Conservation (phyloP, 2,797 vertebrate genomes). For the Notolabrus celidotus region DNA sequence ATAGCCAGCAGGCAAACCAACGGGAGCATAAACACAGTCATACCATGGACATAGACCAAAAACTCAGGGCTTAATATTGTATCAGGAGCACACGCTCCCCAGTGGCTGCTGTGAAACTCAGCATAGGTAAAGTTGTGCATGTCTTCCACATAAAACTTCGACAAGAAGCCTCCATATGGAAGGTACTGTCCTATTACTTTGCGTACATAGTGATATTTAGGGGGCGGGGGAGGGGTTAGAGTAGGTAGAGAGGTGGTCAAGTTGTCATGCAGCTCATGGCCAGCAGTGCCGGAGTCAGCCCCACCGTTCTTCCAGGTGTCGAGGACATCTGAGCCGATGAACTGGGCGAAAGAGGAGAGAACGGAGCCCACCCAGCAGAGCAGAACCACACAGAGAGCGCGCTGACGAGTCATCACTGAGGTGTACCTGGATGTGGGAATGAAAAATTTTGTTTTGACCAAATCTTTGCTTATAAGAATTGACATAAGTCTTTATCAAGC, state of each 20-base stretch:
- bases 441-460: too few relatives aligned
- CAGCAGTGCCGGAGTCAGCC: slow-evolving; percentile 27
- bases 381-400: slow-evolving; percentile 77
- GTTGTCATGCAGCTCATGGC: slow-evolving; percentile 71
- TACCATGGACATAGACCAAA: slow-evolving; percentile 81
- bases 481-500: too few relatives aligned
- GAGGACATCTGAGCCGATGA: slow-evolving; percentile 81
- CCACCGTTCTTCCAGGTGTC: slow-evolving; percentile 47
- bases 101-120: slow-evolving; percentile 81
- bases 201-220: slow-evolving; percentile 62
- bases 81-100: slow-evolving; percentile 81
- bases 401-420: slow-evolving; percentile 74
- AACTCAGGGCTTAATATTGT: slow-evolving; percentile 80
- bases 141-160: slow-evolving; percentile 83
- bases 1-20: slow-evolving; percentile 78
- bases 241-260: slow-evolving; percentile 61
- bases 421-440: slow-evolving; percentile 76
- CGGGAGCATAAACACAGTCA: slow-evolving; percentile 80
- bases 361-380: slow-evolving; percentile 86
- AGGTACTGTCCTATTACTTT: slow-evolving; percentile 76
- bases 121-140: slow-evolving; percentile 77
- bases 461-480: too few relatives aligned
- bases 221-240: slow-evolving; percentile 18
- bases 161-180: slow-evolving; percentile 85
- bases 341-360: slow-evolving; percentile 85